Evolutionary conservation across 2,113 vertebrate genomes (phyloP).

Genomic region (Myodes glareolus): DNA sequence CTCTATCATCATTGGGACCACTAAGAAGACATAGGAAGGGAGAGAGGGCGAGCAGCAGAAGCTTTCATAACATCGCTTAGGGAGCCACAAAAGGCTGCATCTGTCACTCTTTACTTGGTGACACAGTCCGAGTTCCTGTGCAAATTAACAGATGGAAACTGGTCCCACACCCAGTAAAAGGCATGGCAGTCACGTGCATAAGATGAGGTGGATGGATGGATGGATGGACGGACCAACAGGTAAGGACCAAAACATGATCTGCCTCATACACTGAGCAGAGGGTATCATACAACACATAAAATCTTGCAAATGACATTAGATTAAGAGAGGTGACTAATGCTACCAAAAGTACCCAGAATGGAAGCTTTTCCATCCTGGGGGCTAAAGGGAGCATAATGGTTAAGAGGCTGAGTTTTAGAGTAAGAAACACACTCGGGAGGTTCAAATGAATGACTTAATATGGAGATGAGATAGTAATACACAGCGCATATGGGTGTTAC

Average conservation of each 20-base stretch:
- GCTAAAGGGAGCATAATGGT: background rate
- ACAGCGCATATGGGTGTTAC: background rate
- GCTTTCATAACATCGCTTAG: background rate
- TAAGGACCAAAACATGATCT: background rate
- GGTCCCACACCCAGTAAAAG: background rate
- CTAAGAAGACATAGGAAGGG: background rate
- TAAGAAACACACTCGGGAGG: background rate
- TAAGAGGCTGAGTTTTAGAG: background rate
- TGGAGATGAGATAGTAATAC: background rate
- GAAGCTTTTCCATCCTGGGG: background rate
- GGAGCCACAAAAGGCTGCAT: background rate
- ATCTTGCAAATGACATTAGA: background rate
- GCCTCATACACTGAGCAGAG: background rate
- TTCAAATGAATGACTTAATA: background rate
- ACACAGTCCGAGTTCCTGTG: background rate
- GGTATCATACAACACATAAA: background rate
- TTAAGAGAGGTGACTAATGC: background rate
- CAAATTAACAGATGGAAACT: background rate
- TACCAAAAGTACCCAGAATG: background rate
- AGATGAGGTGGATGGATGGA: background rate
- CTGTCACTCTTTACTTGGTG: rapidly evolving
- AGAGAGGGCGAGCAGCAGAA: background rate
- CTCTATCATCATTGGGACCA: background rate
- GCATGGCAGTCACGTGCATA: background rate
- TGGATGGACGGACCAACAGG: background rate